Base-by-base conservation (phyloP, 2,888 invertebrate species). In the Agonopterix heracliana region DNA sequence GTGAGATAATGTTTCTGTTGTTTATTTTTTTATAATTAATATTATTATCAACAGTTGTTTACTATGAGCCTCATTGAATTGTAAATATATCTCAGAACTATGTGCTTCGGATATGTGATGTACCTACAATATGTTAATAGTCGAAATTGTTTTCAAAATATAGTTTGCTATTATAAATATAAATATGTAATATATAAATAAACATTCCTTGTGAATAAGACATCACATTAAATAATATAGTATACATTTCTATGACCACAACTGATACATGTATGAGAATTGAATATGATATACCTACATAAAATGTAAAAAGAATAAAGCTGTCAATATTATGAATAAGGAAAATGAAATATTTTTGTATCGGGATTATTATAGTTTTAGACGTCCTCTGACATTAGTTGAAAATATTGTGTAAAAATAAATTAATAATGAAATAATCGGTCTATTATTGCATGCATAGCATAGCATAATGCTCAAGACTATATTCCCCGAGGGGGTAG, bases 341-440 rank as follows among this genome's bases (percentile, higher is more conserved):
- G 67, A 87, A 12, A 77, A 86, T 74, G 75, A 85, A 79, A 81
- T 88, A 88, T 88, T 88, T 88, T 88, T 88, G 77, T 88, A 88
- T 88, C 74, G 84, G 87, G 84, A 84, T 80, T 87, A 85, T 84
- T 76, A 73, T 80, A 77, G 78, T 74, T 78, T 74, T 70, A 81
- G 78, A 74, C 74, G 69, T 74, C 72, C 71, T 81, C 66, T 78
- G 85, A 83, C 74, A 68, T 77, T 75, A 82, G 76, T 78, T 81
- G 81, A 81, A 78, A 74, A 76, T 78, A 81, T 79, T 85, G 76
- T 86, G 78, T 83, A 85, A 76, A 26, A 84, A 84, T 84, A 84
- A 83, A 86, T 71, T 68, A 72, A 26, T 26, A 26, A 79, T 68
- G 34, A 44, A 17, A 26, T 17, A 17, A 9, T n/a, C 43, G 9